These are phyloP conservation scores for Pseudorhombus dupliciocellatus DNA, from an alignment of 2,113 vertebrate genomes.

Conservation along the genomic window DNA sequence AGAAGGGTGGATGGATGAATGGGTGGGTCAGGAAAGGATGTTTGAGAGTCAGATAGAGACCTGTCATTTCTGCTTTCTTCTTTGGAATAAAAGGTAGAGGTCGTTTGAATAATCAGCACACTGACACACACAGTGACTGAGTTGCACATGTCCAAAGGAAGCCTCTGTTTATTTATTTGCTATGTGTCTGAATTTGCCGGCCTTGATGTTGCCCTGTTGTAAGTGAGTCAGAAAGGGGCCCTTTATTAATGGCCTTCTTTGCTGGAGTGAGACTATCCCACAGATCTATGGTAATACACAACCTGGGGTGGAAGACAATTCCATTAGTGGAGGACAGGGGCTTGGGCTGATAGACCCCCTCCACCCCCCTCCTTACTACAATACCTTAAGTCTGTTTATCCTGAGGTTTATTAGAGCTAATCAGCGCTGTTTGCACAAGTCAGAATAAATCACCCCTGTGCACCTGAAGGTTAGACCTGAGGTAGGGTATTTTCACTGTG, in stretches of 20 bases:
- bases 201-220: conserved; percentile 69
- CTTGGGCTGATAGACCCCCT: conserved; percentile 66
- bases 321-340: conserved; percentile 80
- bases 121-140: conserved; percentile 38
- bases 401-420: conserved; percentile 63
- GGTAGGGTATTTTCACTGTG: conserved; percentile 18
- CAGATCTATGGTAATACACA: conserved; percentile 80
- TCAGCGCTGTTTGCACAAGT: conserved; percentile 63
- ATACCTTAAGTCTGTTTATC: conserved; percentile 60
- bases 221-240: conserved; percentile 72
- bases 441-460: conserved; percentile 43
- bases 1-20: too few relatives aligned
- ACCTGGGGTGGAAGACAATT: conserved; percentile 78
- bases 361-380: conserved; percentile 17
- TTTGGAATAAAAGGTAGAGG: conserved; percentile 36
- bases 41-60: neutral
- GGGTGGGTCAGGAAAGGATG: too few relatives aligned
- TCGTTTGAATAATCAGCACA: conserved; percentile 63
- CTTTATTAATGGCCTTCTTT: conserved; percentile 73
- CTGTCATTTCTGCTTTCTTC: conserved; percentile 38
- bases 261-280: conserved; percentile 77
- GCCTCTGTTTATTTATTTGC: conserved; percentile 74
- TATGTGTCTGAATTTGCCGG: conserved; percentile 67
- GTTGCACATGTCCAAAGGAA: conserved; percentile 48
- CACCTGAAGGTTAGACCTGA: conserved; percentile 30